These are phyloP conservation scores for Tyrannus savana DNA, from an alignment of 2,113 vertebrate species.

Conservation along the genomic window DNA sequence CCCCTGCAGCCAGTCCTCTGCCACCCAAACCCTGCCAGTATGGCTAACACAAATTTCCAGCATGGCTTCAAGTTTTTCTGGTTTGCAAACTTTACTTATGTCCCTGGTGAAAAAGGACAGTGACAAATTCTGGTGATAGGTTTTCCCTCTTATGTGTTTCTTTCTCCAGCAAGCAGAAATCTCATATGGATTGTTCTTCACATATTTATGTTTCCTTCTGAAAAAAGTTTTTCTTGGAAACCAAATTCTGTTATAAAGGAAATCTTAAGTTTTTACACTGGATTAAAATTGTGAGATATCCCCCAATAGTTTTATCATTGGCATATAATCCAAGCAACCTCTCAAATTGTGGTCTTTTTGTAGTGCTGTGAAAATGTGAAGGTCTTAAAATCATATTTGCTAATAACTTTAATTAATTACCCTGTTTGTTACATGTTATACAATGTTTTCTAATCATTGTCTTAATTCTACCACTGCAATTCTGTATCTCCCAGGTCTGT, in stretches of 20 bases:
- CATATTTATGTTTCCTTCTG: background rate
- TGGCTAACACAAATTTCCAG: background rate
- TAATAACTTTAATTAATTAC: background rate
- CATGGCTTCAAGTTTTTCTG: background rate
- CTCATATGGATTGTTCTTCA: background rate
- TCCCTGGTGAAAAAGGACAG: background rate
- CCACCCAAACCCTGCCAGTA: background rate
- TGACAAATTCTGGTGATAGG: background rate
- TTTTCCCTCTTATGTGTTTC: background rate
- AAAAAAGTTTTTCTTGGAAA: background rate
- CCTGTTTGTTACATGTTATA: background rate
- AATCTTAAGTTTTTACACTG: background rate
- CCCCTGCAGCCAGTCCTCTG: background rate
- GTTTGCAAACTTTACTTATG: background rate
- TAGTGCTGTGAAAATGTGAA: background rate
- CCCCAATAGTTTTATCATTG: background rate
- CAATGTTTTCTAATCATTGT: background rate
- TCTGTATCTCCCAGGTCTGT: background rate
- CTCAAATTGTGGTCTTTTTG: background rate
- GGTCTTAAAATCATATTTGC: background rate
- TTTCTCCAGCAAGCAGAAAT: background rate
- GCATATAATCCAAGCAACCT: background rate
- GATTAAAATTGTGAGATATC: background rate
- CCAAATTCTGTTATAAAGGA: background rate
- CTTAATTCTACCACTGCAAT: background rate